Conservation (phyloP, 1,140 invertebrate genomes). For the Cotesia vestalis region DNA sequence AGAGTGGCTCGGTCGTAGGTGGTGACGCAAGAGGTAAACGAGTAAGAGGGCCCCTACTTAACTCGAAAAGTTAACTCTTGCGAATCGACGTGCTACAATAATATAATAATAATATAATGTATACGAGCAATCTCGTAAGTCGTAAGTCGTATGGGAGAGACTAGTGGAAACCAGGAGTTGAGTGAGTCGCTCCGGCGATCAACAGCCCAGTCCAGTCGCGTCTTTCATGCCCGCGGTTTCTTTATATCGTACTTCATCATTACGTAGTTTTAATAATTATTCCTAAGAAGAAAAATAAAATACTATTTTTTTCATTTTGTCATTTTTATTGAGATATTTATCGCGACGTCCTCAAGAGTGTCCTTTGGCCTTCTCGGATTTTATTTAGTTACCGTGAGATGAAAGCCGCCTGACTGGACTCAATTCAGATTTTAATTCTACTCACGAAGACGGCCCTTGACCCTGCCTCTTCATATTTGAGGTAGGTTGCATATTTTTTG, state of each 20-base stretch:
- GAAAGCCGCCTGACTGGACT: slow-evolving; percentile 19
- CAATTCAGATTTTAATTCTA: background rate
- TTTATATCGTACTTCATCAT: background rate
- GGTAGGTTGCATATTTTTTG: background rate
- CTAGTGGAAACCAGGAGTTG: background rate
- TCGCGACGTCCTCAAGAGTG: background rate
- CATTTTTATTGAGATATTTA: background rate
- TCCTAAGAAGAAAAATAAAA: too few relatives aligned
- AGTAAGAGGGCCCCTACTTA: slow-evolving; percentile 9
- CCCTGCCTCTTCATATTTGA: slow-evolving; percentile 4
- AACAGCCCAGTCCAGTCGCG: slow-evolving; percentile 19
- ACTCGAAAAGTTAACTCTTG: slow-evolving; percentile 12
- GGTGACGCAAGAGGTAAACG: slow-evolving; percentile 25
- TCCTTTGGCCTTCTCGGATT: slow-evolving; percentile 10
- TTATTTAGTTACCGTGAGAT: slow-evolving; percentile 2
- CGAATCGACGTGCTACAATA: slow-evolving; percentile 12
- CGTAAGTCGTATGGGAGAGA: too few relatives aligned
- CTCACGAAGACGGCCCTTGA: slow-evolving; percentile 3
- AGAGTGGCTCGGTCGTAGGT: slow-evolving; percentile 10
- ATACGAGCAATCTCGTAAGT: background rate
- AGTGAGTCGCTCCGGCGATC: too few relatives aligned
- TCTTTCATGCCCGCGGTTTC: background rate
- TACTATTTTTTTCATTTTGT: background rate
- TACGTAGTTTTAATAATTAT: background rate
- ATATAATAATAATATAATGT: background rate